Evolutionary conservation across 2,113 vertebrate genomes (phyloP).

Genomic region (Progne subis): DNA sequence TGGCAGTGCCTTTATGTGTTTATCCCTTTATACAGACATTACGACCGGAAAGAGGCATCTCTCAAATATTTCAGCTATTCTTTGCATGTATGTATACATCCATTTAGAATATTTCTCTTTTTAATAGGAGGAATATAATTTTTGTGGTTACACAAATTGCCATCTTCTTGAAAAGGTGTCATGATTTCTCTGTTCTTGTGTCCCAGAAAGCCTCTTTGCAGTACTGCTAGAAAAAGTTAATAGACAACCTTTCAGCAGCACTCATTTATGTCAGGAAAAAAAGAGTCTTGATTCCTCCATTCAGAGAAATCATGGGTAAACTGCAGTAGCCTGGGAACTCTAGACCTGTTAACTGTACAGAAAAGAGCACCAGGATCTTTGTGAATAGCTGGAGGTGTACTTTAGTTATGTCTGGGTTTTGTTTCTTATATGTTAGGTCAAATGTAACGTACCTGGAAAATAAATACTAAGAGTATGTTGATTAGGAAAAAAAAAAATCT

Average conservation of each 20-base stretch:
- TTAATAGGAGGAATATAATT: constrained; percentile 2
- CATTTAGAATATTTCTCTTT: background rate
- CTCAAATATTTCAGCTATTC: background rate
- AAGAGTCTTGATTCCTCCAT: background rate
- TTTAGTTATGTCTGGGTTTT: constrained; percentile 54
- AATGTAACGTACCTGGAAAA: constrained; percentile 37
- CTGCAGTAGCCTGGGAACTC: constrained; percentile 33
- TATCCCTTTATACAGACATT: background rate
- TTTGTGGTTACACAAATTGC: constrained; percentile 40
- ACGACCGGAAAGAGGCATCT: background rate
- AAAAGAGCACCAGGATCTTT: background rate
- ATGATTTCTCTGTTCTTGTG: constrained; percentile 13
- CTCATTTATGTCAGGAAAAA: background rate
- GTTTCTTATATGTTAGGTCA: constrained; percentile 40
- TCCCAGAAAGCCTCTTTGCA: background rate
- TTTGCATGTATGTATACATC: accelerated
- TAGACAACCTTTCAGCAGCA: constrained; percentile 6
- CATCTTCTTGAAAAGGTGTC: constrained; percentile 33
- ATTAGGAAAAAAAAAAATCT: background rate
- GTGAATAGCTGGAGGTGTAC: constrained; percentile 10
- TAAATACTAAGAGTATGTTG: background rate
- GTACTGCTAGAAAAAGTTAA: background rate
- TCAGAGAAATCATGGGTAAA: background rate
- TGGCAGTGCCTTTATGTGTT: background rate
- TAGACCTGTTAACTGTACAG: background rate